A percentile compares a stretch with the other conserved stretches of the same genome.
phyloP scores from a whole-genome alignment of 1,140 invertebrate species.

The Drosophila rhopaloa region DNA sequence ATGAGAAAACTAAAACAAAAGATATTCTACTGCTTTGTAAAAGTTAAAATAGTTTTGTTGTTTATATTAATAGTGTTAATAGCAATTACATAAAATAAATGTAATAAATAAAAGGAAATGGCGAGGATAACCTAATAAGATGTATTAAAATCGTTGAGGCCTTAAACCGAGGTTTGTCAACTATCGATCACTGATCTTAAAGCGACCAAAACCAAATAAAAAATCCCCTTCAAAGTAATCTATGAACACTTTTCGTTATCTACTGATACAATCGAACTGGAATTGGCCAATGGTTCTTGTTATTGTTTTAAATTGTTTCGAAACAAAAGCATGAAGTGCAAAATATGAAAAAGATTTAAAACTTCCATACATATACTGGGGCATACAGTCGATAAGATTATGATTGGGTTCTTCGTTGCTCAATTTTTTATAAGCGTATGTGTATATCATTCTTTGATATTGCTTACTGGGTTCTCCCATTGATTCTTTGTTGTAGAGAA shows the following conservation, averaged over 20 bases:
- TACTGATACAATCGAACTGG: slow-evolving; percentile 33
- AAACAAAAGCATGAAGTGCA: slow-evolving; percentile 24
- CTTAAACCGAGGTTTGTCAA: not conserved
- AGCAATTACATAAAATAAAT: not conserved
- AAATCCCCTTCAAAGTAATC: slow-evolving; percentile 32
- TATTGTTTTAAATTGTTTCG: slow-evolving; percentile 30
- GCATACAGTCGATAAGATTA: slow-evolving; percentile 25
- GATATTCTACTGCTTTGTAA: no score
- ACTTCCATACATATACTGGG: slow-evolving; percentile 10
- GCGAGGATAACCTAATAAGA: no score
- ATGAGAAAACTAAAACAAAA: no score
- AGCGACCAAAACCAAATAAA: slow-evolving; percentile 1
- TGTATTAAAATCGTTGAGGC: not conserved
- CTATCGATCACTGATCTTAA: slow-evolving; percentile 15
- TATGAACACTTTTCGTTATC: slow-evolving; percentile 25
- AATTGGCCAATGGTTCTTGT: slow-evolving; percentile 8
- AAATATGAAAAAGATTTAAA: slow-evolving; percentile 33
- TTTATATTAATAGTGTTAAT: slow-evolving; percentile 9
- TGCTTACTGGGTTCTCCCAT: slow-evolving; percentile 7
- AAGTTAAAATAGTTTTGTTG: no score
- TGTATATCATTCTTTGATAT: slow-evolving; percentile 2
- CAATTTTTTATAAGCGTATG: slow-evolving; percentile 1
- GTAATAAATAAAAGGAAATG: not conserved
- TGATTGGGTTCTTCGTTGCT: slow-evolving; percentile 38
- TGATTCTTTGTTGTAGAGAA: not conserved